phyloP scores from a whole-genome alignment of 2,797 vertebrate species.

The Rousettus madagascariensis region DNA sequence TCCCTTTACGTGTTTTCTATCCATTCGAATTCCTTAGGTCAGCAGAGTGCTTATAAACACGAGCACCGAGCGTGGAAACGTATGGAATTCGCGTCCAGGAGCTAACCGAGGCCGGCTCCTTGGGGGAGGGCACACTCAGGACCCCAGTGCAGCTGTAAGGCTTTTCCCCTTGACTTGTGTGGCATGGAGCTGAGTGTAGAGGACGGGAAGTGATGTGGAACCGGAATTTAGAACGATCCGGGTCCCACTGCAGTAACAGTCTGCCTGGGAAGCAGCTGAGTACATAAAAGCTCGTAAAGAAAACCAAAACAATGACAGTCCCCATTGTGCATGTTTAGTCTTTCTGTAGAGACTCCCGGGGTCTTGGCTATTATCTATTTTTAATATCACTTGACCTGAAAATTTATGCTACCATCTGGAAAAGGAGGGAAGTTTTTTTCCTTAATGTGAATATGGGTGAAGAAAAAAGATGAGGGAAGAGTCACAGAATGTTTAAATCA shows the following conservation, averaged over 20 bases:
- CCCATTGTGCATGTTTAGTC: slow-evolving; percentile 96
- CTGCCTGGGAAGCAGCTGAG: slow-evolving; percentile 91
- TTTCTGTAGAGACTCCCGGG: slow-evolving; percentile 89
- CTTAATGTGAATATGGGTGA: slow-evolving; percentile 68
- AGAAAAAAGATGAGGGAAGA: slow-evolving; percentile 59
- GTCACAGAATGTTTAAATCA: slow-evolving; percentile 68
- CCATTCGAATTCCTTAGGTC: background rate
- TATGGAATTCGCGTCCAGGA: slow-evolving; percentile 74
- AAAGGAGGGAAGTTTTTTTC: slow-evolving; percentile 74
- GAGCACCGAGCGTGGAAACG: background rate
- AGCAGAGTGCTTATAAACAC: background rate
- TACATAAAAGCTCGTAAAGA: slow-evolving; percentile 93
- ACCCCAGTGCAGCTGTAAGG: slow-evolving; percentile 83
- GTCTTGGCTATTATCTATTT: slow-evolving; percentile 90
- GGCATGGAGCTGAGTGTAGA: slow-evolving; percentile 85
- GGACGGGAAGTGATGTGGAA: slow-evolving; percentile 88
- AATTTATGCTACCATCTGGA: slow-evolving; percentile 88
- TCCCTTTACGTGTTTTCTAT: background rate
- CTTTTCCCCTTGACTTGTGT: slow-evolving; percentile 88
- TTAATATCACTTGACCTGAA: slow-evolving; percentile 93
- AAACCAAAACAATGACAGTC: slow-evolving; percentile 96
- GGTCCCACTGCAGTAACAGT: slow-evolving; percentile 84
- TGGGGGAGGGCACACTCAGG: slow-evolving; percentile 62
- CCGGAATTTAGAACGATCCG: slow-evolving; percentile 85
- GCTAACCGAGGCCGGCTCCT: background rate